Evolutionary conservation across 2,797 vertebrate genomes (phyloP).

Genomic region (Chelonia mydas): DNA sequence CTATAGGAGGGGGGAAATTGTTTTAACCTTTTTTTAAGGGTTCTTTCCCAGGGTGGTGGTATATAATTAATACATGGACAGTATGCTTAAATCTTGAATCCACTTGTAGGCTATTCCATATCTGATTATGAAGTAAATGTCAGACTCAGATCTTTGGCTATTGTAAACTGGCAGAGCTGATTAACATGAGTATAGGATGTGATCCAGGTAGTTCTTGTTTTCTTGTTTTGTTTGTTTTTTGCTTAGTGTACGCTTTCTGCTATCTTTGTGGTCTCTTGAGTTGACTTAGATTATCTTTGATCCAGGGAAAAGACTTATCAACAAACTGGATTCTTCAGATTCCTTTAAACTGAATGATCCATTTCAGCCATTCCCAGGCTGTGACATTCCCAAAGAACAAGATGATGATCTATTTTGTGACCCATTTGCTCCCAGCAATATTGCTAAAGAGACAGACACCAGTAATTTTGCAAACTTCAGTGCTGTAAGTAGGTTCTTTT

Average conservation of each 20-base stretch:
- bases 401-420: constrained; percentile 88
- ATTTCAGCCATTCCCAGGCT: constrained; percentile 89
- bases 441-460: constrained; percentile 89
- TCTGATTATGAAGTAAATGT: not conserved
- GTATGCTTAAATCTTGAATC: not conserved
- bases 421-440: constrained; percentile 93
- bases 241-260: constrained; percentile 48
- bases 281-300: constrained; percentile 82
- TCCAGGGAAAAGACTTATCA: constrained; percentile 94
- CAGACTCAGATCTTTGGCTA: not conserved
- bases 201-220: constrained; percentile 47
- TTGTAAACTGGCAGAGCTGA: not conserved
- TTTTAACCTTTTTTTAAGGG: not conserved
- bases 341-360: constrained; percentile 93
- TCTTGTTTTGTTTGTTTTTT: not conserved
- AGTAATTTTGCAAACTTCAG: constrained; percentile 98
- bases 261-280: constrained; percentile 69
- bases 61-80: not conserved
- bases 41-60: not conserved
- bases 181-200: not conserved
- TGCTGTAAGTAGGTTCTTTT: constrained; percentile 94
- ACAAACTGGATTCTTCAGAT: constrained; percentile 93
- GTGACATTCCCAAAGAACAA: constrained; percentile 91
- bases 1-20: not conserved
- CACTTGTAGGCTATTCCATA: not conserved